phyloP scores from a whole-genome alignment of 2,888 invertebrate genomes.

The Osmoderma eremita region DNA sequence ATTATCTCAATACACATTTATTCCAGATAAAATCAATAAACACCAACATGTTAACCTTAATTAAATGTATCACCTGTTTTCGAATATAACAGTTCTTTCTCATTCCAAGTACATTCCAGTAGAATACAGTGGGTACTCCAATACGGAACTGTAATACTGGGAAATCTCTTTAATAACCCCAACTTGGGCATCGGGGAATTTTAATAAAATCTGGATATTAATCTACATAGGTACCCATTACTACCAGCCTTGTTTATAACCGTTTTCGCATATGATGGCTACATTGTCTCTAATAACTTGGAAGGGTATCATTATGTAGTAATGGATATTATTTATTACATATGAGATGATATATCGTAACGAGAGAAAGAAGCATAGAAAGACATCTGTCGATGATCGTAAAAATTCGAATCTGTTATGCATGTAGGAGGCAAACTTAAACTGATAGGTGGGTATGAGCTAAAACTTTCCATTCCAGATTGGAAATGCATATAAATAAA shows the following conservation, averaged over 20 bases:
- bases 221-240: neutral
- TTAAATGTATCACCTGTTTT: constrained; percentile 21
- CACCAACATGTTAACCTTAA: constrained; percentile 3
- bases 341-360: neutral
- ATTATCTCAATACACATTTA: neutral
- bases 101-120: constrained; percentile 12
- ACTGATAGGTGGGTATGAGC: too few species aligned
- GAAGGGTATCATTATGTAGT: neutral
- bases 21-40: constrained; percentile 19
- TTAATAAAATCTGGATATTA: constrained; percentile 28
- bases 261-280: neutral
- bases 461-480: too few species aligned
- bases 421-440: too few species aligned
- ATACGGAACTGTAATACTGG: constrained; percentile 1
- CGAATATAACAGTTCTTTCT: constrained; percentile 8
- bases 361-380: neutral
- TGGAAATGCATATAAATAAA: too few species aligned
- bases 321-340: constrained; percentile 14
- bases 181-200: constrained; percentile 8
- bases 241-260: constrained; percentile 11
- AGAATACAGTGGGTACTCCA: neutral
- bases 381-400: too few species aligned
- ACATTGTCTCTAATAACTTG: constrained; percentile 15
- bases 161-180: constrained; percentile 19
- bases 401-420: too few species aligned